Evolutionary conservation across 2,113 vertebrate species (phyloP).

Genomic region (Psephotus haematonotus): DNA sequence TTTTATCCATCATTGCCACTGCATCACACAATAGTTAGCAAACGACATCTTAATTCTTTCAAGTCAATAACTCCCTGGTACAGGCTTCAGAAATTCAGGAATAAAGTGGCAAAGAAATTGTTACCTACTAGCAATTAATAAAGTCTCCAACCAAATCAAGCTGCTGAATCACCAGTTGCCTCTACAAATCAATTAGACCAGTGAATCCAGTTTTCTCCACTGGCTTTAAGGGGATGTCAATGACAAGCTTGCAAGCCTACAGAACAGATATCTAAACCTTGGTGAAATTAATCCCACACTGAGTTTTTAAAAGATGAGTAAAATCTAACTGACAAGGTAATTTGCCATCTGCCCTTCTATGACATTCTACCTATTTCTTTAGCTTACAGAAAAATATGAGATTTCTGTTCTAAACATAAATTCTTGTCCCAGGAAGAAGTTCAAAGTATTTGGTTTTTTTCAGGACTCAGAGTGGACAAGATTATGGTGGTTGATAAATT

Average conservation of each 20-base stretch:
- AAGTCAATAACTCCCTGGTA: background rate
- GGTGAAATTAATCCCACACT: background rate
- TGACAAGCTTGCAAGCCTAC: background rate
- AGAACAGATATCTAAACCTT: background rate
- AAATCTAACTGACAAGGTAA: background rate
- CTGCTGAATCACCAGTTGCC: background rate
- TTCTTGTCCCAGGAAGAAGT: background rate
- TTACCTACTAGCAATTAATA: background rate
- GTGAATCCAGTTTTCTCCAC: background rate
- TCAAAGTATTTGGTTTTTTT: background rate
- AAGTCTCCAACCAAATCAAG: background rate
- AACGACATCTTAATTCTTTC: background rate
- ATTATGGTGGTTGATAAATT: background rate
- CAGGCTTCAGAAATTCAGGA: background rate
- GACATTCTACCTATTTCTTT: background rate
- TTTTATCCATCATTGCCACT: background rate
- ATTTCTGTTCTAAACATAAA: background rate
- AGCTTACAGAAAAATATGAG: background rate
- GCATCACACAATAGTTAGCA: background rate
- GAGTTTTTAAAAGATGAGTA: background rate
- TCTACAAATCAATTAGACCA: background rate
- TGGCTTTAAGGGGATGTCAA: background rate
- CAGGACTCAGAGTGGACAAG: background rate
- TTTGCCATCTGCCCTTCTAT: background rate
- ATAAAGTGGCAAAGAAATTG: background rate